A percentile compares a stretch with the other conserved stretches of the same genome.
Conservation (phyloP, 2,797 vertebrate species). For the Poeciliopsis infans region DNA sequence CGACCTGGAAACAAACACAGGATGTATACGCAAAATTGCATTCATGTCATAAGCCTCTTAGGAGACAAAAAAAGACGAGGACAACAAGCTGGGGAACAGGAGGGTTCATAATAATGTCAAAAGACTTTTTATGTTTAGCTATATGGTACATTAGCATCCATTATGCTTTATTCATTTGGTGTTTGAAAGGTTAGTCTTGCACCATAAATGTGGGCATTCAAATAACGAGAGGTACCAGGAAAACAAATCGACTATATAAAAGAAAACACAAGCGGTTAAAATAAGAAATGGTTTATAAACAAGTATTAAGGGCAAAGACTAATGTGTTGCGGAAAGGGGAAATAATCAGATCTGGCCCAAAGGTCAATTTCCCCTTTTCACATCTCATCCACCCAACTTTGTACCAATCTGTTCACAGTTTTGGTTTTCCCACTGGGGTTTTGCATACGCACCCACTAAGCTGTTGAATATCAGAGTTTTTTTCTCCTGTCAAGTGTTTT, state of each 20-base stretch:
- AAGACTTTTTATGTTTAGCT: not conserved
- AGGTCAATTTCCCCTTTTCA: not conserved
- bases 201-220: not conserved
- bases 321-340: not conserved
- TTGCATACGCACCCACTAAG: not conserved
- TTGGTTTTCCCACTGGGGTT: not conserved
- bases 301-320: not conserved
- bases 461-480: not conserved
- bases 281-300: not conserved
- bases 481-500: not conserved
- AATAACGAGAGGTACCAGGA: not conserved
- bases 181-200: not conserved
- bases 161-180: not conserved
- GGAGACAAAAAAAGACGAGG: constrained; percentile 31
- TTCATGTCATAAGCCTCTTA: constrained; percentile 47
- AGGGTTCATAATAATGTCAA: constrained; percentile 21
- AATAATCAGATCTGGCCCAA: not conserved
- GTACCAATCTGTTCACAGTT: not conserved
- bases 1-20: constrained; percentile 78
- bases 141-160: not conserved
- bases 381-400: not conserved
- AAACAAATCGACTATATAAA: not conserved
- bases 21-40: constrained; percentile 49
- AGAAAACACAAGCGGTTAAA: not conserved
- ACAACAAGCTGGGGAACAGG: constrained; percentile 24